These are phyloP conservation scores for Drosophila nr. medialis DNA, from an alignment of 2,888 invertebrate species.

Conservation along the genomic window DNA sequence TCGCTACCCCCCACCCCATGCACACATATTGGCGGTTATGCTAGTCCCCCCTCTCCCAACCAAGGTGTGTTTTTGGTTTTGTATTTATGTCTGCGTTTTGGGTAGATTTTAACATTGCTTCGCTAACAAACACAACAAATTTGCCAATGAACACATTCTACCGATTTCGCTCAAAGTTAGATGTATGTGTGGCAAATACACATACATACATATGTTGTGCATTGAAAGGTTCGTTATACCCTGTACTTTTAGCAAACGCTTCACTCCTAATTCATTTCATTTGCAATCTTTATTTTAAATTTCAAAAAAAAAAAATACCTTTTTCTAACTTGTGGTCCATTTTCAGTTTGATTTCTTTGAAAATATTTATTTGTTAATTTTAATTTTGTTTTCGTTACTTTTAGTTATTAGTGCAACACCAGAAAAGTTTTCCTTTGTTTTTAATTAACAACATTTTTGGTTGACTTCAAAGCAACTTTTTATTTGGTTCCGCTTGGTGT, in stretches of 20 bases:
- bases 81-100: conserved; percentile 22
- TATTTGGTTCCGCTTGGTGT: background rate
- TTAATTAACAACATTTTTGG: background rate
- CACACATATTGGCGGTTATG: conserved; percentile 19
- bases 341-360: background rate
- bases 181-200: conserved; percentile 3
- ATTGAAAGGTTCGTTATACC: background rate
- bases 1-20: background rate
- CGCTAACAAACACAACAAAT: conserved; percentile 51
- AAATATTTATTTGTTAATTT: background rate
- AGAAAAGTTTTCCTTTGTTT: background rate
- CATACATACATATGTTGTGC: background rate
- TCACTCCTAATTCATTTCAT: background rate
- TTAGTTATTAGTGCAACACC: background rate
- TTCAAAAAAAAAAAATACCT: background rate
- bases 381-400: background rate
- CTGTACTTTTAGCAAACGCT: background rate
- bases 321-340: background rate
- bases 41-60: background rate
- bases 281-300: too few species aligned
- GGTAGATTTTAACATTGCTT: conserved; percentile 52
- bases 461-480: background rate
- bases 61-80: conserved; percentile 1
- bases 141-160: conserved; percentile 37
- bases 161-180: conserved; percentile 12